phyloP scores from a whole-genome alignment of 2,888 invertebrate genomes.

The Spicauda simplicius region DNA sequence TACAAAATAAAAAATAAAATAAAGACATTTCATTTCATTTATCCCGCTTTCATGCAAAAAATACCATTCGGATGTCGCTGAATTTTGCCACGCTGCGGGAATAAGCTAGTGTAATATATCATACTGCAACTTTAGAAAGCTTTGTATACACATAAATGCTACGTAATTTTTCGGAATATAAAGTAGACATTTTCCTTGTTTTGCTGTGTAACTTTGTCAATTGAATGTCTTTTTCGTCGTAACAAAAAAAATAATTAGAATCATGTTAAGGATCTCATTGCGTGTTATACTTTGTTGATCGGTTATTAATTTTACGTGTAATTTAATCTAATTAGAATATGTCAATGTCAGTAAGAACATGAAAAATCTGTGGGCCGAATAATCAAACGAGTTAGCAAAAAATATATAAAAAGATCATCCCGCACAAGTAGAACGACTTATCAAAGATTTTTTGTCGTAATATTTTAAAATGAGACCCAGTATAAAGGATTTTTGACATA shows the following conservation, averaged over 20 bases:
- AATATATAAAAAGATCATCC: conserved; percentile 46
- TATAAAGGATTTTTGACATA: conserved; percentile 44
- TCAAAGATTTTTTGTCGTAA: conserved; percentile 49
- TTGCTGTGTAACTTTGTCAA: no score
- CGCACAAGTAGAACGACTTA: conserved; percentile 50
- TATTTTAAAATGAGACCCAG: conserved; percentile 44
- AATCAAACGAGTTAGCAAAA: conserved; percentile 20
- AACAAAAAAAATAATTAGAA: background rate
- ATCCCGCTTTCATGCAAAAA: no score
- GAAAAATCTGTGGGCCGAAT: conserved; percentile 17
- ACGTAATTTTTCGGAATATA: no score
- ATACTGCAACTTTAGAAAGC: no score
- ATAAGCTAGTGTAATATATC: no score
- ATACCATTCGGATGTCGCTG: no score
- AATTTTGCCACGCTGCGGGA: no score
- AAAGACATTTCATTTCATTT: no score
- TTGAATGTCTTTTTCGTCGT: background rate
- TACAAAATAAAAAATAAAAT: no score
- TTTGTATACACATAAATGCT: no score
- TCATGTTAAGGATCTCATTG: background rate
- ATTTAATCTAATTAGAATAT: conserved; percentile 68
- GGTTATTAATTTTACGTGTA: conserved; percentile 61
- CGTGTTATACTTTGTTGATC: conserved; percentile 21
- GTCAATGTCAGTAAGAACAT: conserved; percentile 40
- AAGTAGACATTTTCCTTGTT: no score